A percentile compares a stretch with the other conserved stretches of the same genome.
Evolutionary conservation across 2,113 vertebrate genomes (phyloP).

Genomic region (Gallinago undulata): DNA sequence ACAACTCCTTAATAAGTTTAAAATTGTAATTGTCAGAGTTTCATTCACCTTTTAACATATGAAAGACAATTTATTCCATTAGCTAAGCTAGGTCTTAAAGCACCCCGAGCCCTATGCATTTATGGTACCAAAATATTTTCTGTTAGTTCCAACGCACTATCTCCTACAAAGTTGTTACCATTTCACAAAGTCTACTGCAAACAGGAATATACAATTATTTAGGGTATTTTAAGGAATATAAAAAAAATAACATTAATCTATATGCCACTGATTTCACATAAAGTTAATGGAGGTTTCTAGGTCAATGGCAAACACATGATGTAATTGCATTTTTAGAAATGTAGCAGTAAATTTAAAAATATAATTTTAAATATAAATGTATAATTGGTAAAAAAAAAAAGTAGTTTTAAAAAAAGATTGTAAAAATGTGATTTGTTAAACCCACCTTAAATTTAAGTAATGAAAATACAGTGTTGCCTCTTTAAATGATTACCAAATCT

Average conservation of each 20-base stretch:
- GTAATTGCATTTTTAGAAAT: not conserved
- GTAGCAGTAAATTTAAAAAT: not conserved
- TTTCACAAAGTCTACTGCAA: not conserved
- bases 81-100: constrained; percentile 9
- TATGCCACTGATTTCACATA: not conserved
- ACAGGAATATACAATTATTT: not conserved
- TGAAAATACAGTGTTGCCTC: not conserved
- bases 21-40: constrained; percentile 30
- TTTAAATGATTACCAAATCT: not conserved
- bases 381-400: not conserved
- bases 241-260: not conserved
- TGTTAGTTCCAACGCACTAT: not conserved
- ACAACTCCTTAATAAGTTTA: constrained; percentile 55
- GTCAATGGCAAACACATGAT: not conserved
- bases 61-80: not conserved
- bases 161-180: not conserved
- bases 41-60: not conserved
- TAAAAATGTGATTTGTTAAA: not conserved
- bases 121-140: not conserved
- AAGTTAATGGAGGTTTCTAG: constrained; percentile 39
- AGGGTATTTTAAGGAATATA: not conserved
- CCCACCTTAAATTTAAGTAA: not conserved
- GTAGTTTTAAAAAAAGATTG: not conserved
- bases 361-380: not conserved
- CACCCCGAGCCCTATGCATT: not conserved